Evolutionary conservation across 2,888 invertebrate species (phyloP).

Genomic region (Pristionchus japonicus): DNA sequence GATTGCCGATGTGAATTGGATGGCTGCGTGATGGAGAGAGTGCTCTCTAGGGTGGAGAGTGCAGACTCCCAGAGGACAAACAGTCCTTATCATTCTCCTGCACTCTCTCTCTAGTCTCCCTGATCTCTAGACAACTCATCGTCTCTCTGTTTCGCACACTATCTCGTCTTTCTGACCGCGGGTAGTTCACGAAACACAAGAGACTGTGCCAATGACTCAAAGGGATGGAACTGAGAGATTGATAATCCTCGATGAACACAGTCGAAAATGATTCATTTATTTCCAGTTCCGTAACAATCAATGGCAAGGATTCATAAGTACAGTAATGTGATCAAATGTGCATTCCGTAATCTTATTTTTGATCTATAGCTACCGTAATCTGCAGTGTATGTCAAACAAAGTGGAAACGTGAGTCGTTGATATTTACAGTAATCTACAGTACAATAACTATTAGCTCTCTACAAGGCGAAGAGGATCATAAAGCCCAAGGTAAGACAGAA

Average conservation of each 20-base stretch:
- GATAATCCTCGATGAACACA: not conserved
- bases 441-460: too few relatives aligned
- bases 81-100: not conserved
- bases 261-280: slow-evolving; percentile 25
- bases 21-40: not conserved
- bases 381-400: not conserved
- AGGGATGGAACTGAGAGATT: slow-evolving; percentile 1
- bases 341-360: not conserved
- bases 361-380: not conserved
- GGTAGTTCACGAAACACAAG: too few relatives aligned
- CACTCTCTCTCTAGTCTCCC: not conserved
- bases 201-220: too few relatives aligned
- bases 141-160: too few relatives aligned
- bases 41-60: too few relatives aligned
- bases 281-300: not conserved
- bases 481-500: too few relatives aligned
- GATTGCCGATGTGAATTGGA: slow-evolving; percentile 4
- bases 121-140: too few relatives aligned
- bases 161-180: too few relatives aligned
- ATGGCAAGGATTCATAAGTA: not conserved
- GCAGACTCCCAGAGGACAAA: slow-evolving; percentile 15
- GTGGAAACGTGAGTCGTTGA: not conserved
- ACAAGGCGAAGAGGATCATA: too few relatives aligned
- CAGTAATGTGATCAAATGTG: not conserved
- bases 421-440: not conserved